Conservation (phyloP, 2,113 vertebrate genomes). For the Oryzias javanicus region DNA sequence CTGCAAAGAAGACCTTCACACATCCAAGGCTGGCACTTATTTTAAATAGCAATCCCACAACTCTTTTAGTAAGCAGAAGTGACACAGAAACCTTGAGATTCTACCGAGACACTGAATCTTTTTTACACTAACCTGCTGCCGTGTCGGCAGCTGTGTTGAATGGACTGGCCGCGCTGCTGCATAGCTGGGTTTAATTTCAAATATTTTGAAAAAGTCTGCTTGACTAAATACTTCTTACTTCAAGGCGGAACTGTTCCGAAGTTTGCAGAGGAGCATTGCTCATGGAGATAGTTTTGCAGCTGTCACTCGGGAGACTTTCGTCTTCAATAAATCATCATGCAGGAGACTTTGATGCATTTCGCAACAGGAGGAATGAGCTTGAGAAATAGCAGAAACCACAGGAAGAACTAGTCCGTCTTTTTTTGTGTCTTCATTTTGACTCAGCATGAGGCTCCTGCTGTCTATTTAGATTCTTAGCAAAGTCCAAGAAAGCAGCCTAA, state of each 20-base stretch:
- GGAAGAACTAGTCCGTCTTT: conserved; percentile 12
- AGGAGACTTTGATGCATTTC: conserved; percentile 21
- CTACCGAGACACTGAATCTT: conserved; percentile 5
- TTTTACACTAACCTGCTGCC: not conserved
- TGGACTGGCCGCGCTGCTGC: not conserved
- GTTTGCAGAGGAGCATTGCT: conserved; percentile 5
- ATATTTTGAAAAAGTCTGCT: no score
- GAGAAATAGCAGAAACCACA: conserved; percentile 10
- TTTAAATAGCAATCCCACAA: conserved; percentile 16
- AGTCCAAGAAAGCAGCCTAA: conserved; percentile 2
- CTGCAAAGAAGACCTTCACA: conserved; percentile 1
- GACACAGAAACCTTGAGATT: conserved; percentile 28
- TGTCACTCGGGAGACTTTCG: conserved; percentile 20
- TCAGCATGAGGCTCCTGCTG: not conserved
- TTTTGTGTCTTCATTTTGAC: conserved; percentile 3
- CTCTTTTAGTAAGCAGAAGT: not conserved
- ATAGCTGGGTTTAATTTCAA: not conserved
- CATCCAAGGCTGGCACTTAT: conserved; percentile 10
- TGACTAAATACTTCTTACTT: no score
- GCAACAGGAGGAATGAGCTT: conserved; percentile 16
- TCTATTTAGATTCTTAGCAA: conserved; percentile 1
- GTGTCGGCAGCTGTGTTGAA: not conserved
- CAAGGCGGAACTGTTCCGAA: not conserved
- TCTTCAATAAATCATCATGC: conserved; percentile 17
- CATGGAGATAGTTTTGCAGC: not conserved